Conservation (phyloP, 1,140 invertebrate genomes). For the Anadara kagoshimensis region DNA sequence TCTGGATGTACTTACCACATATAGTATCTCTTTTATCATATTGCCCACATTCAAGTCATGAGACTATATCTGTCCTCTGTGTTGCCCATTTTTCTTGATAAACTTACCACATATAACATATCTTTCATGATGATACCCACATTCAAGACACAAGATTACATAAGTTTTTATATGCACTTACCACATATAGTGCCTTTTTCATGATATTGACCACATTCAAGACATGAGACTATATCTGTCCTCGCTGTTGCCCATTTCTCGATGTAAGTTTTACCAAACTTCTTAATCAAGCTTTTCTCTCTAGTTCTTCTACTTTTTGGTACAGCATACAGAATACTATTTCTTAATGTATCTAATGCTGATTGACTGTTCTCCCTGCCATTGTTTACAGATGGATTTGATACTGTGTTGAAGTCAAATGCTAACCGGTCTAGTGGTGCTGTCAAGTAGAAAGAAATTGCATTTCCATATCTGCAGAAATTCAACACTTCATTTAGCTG, state of each 20-base stretch:
- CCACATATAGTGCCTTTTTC: constrained; percentile 19
- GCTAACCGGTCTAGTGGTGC: constrained; percentile 3
- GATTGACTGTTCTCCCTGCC: not conserved
- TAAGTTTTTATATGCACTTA: not conserved
- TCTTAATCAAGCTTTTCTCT: constrained; percentile 11
- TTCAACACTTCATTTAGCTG: too few relatives aligned
- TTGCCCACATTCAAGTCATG: too few relatives aligned
- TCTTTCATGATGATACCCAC: too few relatives aligned
- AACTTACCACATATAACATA: too few relatives aligned
- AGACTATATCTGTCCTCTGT: too few relatives aligned
- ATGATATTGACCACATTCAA: constrained; percentile 22
- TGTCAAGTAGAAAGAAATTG: not conserved
- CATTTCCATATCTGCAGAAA: too few relatives aligned
- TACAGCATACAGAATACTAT: constrained; percentile 1
- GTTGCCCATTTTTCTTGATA: too few relatives aligned
- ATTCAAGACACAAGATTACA: too few relatives aligned
- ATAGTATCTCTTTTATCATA: too few relatives aligned
- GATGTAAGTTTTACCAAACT: constrained; percentile 14
- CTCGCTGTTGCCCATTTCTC: not conserved
- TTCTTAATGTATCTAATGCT: not conserved
- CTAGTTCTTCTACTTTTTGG: constrained; percentile 16
- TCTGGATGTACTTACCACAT: too few relatives aligned
- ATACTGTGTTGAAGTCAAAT: not conserved
- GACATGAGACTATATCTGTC: not conserved
- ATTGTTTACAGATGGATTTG: not conserved